Evolutionary conservation across 2,797 vertebrate species (phyloP), one percentile per base, ranked within the genome.

Genomic region (Cossypha niveicapilla): DNA sequence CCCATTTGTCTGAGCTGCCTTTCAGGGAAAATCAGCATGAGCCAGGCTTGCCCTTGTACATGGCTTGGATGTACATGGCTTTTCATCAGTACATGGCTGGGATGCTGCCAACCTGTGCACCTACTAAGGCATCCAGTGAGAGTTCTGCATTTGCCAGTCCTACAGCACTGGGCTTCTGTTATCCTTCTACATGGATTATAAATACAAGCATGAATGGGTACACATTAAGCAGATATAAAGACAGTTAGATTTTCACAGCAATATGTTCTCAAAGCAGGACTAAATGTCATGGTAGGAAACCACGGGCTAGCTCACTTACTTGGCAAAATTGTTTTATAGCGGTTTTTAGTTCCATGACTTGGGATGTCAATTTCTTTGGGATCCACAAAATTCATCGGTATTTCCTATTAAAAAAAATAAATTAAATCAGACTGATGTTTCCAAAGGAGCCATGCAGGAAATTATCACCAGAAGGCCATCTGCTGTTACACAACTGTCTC

Each of bases 331-430:
- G 98, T 99, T 97, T 98, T 99, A 97, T 99, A 99, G 97, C 99
- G 98, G 97, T 99, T 99, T 98, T 99, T 99, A 89, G 98, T 98
- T 94, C 99, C 98, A n/a, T 99, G 98, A 96, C 98, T 99, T 1
- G 98, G 98, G 93, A 99, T 98, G 78, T 99, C 98, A 96, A 99
- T 98, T 96, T 99, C 99, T 97, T 99, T 99, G 88, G 99, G 99
- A 98, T 99, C 99, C 92, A 99, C 99, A 97, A 99, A 99, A 94
- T 99, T 99, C 99, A 99, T 99, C 42, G 99, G 99, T 95, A 99
- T 99, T 98, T 99, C 99, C 99, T 99, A 97, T 65, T 88, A 95
- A 97, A 76, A 97, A 94, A 95, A 94, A 94, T 54, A 97, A 96
- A 94, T 94, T 71, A 90, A 88, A 95, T 94, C 74, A 96, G 90